phyloP scores from a whole-genome alignment of 2,888 invertebrate genomes.

The Polydrusus cervinus region DNA sequence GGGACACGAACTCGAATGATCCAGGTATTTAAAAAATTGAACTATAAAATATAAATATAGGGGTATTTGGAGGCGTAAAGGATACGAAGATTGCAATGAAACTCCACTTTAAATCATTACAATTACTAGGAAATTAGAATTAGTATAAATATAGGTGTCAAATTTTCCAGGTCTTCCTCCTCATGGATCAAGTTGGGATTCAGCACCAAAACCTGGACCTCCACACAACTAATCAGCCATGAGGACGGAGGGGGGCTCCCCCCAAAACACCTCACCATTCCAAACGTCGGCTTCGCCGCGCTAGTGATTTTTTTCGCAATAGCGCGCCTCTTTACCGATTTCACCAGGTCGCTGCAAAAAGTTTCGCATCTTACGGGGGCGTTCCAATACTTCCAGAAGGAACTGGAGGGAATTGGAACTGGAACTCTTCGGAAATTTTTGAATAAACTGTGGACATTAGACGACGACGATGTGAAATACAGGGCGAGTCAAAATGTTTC shows the following conservation, averaged over 20 bases:
- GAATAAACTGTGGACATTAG: constrained; percentile 41
- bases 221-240: constrained; percentile 61
- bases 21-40: constrained; percentile 62
- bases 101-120: too few species aligned
- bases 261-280: constrained; percentile 30
- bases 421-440: constrained; percentile 15
- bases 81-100: too few species aligned
- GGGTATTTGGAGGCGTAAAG: too few species aligned
- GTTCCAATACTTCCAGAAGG: constrained; percentile 2
- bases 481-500: constrained; percentile 54
- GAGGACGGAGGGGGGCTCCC: constrained; percentile 60
- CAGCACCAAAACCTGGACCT: constrained; percentile 61
- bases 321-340: constrained; percentile 44
- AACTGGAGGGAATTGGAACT: constrained; percentile 30
- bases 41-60: too few species aligned
- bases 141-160: too few species aligned
- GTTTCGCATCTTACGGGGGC: constrained; percentile 20
- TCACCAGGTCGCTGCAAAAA: constrained; percentile 33
- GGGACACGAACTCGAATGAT: constrained; percentile 78
- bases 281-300: constrained; percentile 40
- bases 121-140: too few species aligned
- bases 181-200: constrained; percentile 70
- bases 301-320: constrained; percentile 45
- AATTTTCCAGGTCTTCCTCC: constrained; percentile 70
- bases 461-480: constrained; percentile 47